Evolutionary conservation across 2,113 vertebrate genomes (phyloP), one percentile per base, ranked within the genome.

Genomic region (Oreochromis niloticus): DNA sequence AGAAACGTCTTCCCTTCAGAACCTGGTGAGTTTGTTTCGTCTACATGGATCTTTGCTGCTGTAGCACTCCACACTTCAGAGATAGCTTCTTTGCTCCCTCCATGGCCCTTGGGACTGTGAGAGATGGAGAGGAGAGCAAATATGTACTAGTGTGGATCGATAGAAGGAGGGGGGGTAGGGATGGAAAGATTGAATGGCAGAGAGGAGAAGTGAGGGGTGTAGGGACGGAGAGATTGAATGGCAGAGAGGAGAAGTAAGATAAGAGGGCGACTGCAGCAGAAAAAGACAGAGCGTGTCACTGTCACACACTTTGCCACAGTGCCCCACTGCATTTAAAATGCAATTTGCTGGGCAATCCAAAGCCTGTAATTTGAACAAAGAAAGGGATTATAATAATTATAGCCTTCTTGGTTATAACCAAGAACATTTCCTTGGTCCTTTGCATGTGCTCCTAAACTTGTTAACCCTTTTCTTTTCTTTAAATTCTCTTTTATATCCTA

Each of bases 1-100:
- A 97, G 97, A 82, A 99, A 97, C 50, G 97, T 98, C 93, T 99
- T 99, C 94, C 99, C 99, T 66, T 96, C 95, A 12, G 96, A 97
- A 90, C 94, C 95, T 10, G 95, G 96, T 95, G 84, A 95, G 93
- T 92, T 54, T 0, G 30, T 41, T 36, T 54, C 2, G 3, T 16
- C 59, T 85, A 79, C 59, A 41, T 7, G 14, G 73, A 85, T 48
- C 24, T 27, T 8, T 83, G 71, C 68, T 41, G 41, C 36, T 5
- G 12, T 41, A 16, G 19, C 63, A 13, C 30, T 34, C 7, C 34
- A 10, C 13, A 10, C 82, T 82, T 89, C 59, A 41, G 16, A 88
- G 41, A 34, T 36, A 46, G n/a, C 39, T 68, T 83, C 59, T 86
- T 80, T 57, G 48, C 82, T 88, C 61, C 82, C 84, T 81, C 55